phyloP scores from a whole-genome alignment of 2,888 invertebrate genomes.

The Gerris lacustris region DNA sequence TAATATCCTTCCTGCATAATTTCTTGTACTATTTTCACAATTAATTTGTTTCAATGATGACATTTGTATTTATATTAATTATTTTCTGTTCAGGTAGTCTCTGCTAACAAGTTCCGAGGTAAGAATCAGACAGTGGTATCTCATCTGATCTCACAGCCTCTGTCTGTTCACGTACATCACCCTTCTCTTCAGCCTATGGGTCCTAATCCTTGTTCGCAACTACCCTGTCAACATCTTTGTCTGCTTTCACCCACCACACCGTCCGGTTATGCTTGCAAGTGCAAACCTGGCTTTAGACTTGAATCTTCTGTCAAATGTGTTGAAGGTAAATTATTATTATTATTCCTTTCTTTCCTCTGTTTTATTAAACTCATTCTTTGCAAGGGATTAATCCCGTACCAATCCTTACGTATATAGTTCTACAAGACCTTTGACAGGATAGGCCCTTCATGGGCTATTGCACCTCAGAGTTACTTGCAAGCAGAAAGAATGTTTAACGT shows the following conservation, averaged over 20 bases:
- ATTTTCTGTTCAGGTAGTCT: slow-evolving; percentile 39
- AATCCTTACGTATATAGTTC: too few species aligned
- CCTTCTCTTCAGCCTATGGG: slow-evolving; percentile 78
- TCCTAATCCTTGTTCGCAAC: slow-evolving; percentile 60
- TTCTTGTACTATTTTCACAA: too few species aligned
- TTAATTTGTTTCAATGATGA: too few species aligned
- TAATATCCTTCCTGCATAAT: too few species aligned
- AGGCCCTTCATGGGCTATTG: too few species aligned
- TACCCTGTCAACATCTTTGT: slow-evolving; percentile 80
- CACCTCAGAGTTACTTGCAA: too few species aligned
- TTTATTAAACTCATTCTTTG: neutral
- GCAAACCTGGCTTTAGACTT: slow-evolving; percentile 70
- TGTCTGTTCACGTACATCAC: slow-evolving; percentile 91
- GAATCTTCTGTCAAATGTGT: slow-evolving; percentile 54
- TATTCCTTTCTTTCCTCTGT: neutral
- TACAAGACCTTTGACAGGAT: too few species aligned
- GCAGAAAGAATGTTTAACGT: too few species aligned
- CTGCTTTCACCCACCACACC: slow-evolving; percentile 64
- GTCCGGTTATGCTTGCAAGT: slow-evolving; percentile 72
- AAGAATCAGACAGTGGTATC: slow-evolving; percentile 86
- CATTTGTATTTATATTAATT: too few species aligned
- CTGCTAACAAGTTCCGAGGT: slow-evolving; percentile 85
- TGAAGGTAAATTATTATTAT: slow-evolving; percentile 39
- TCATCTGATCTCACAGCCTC: slow-evolving; percentile 84
- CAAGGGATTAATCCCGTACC: too few species aligned